A percentile compares a stretch with the other conserved stretches of the same genome.
phyloP scores from a whole-genome alignment of 2,888 invertebrate genomes.

The Epirrhoe alternata region DNA sequence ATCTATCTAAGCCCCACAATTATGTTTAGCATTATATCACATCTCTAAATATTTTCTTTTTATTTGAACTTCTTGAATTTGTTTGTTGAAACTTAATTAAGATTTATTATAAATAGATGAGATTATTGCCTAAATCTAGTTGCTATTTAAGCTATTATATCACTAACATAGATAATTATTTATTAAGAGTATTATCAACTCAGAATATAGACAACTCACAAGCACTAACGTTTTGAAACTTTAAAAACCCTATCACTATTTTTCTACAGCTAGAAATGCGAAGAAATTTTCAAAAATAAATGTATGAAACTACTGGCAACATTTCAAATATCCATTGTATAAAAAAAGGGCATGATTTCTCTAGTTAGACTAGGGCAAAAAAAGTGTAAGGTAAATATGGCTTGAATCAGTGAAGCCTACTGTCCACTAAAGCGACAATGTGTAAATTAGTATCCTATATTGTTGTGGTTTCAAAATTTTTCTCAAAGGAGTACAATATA shows the following conservation, averaged over 20 bases:
- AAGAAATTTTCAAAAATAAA: not conserved
- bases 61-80: not conserved
- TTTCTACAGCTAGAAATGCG: constrained; percentile 6
- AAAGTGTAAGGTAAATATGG: constrained; percentile 23
- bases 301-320: not conserved
- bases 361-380: constrained; percentile 25
- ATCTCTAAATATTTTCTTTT: not conserved
- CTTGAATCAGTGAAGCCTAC: constrained; percentile 11
- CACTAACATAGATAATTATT: not conserved
- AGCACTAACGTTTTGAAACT: not conserved
- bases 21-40: not conserved
- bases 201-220: not conserved
- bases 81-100: not conserved
- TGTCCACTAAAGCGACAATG: constrained; percentile 12
- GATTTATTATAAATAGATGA: constrained; percentile 8
- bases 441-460: not conserved
- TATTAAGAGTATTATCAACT: not conserved
- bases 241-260: constrained; percentile 3
- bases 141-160: constrained; percentile 10
- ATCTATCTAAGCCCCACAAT: not conserved
- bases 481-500: no score
- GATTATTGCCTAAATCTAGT: constrained; percentile 6
- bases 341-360: constrained; percentile 1
- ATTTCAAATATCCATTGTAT: constrained; percentile 3
- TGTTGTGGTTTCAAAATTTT: not conserved